Percentiles rank a stretch among this genome's conserved stretches.
phyloP scores from a whole-genome alignment of 2,888 invertebrate species.

The Chamaedrilus cognettii region DNA sequence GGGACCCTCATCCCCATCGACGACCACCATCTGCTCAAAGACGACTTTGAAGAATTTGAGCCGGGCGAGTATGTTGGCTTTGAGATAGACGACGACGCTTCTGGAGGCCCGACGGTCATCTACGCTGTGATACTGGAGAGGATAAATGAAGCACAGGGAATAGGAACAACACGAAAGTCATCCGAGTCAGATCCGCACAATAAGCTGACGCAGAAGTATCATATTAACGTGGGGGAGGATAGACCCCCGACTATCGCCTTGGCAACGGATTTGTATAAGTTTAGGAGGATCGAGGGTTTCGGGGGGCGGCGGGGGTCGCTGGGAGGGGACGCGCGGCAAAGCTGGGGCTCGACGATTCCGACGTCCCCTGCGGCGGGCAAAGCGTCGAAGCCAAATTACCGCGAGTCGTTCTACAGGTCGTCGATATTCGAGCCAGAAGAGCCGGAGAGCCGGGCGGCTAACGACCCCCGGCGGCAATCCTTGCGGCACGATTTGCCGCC shows the following conservation, averaged over 20 bases:
- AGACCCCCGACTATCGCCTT: slow-evolving; percentile 29
- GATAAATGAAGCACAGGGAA: slow-evolving; percentile 7
- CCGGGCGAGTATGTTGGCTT: slow-evolving; percentile 40
- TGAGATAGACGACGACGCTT: slow-evolving; percentile 37
- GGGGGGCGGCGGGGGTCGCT: slow-evolving; percentile 24
- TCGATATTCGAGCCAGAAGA: slow-evolving; percentile 26
- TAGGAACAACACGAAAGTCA: neutral
- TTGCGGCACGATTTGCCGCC: too few species aligned
- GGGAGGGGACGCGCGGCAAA: slow-evolving; percentile 2
- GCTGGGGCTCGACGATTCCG: neutral
- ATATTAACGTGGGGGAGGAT: slow-evolving; percentile 40
- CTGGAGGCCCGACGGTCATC: slow-evolving; percentile 33
- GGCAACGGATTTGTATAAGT: slow-evolving; percentile 40
- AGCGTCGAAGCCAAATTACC: slow-evolving; percentile 9
- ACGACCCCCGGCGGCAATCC: neutral
- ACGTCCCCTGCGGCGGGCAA: slow-evolving; percentile 5
- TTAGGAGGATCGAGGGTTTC: slow-evolving; percentile 37
- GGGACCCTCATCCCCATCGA: slow-evolving; percentile 41
- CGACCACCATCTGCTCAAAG: slow-evolving; percentile 41
- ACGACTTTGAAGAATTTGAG: slow-evolving; percentile 38
- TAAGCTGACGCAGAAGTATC: slow-evolving; percentile 29
- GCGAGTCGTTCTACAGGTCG: slow-evolving; percentile 23
- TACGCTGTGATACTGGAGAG: slow-evolving; percentile 39
- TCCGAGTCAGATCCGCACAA: slow-evolving; percentile 6
- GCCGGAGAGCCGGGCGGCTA: neutral